A percentile compares a stretch with the other conserved stretches of the same genome.
phyloP scores from a whole-genome alignment of 2,113 vertebrate genomes.

The Coracopsis vasa region DNA sequence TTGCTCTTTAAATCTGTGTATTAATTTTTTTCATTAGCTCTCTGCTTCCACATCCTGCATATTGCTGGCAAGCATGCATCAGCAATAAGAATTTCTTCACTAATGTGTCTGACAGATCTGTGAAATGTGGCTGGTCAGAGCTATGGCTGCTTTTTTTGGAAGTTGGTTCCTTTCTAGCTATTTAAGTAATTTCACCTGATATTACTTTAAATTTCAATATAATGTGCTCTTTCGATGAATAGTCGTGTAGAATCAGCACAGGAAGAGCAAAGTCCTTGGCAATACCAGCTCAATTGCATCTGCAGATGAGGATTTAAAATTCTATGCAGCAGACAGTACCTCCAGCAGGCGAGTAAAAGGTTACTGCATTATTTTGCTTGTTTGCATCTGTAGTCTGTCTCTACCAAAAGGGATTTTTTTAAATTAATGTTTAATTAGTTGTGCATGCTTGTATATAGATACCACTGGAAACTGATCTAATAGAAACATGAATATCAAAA shows the following conservation, averaged over 20 bases:
- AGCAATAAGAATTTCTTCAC: conserved; percentile 56
- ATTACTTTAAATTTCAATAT: conserved; percentile 63
- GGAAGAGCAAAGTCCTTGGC: conserved; percentile 75
- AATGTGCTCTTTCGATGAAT: conserved; percentile 63
- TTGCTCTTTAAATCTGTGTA: conserved; percentile 59
- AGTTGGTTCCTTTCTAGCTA: conserved; percentile 55
- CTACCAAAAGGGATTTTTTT: conserved; percentile 15
- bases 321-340: conserved; percentile 81
- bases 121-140: conserved; percentile 56
- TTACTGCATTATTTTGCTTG: conserved; percentile 80
- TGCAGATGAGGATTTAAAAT: conserved; percentile 83
- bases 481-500: conserved; percentile 68
- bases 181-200: conserved; percentile 67
- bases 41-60: conserved; percentile 45
- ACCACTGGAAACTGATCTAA: conserved; percentile 66
- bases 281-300: conserved; percentile 77
- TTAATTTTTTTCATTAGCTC: conserved; percentile 69
- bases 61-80: conserved; percentile 57
- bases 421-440: conserved; percentile 11
- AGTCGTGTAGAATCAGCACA: conserved; percentile 67
- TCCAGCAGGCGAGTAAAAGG: conserved; percentile 82
- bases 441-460: conserved; percentile 64
- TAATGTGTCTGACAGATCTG: conserved; percentile 29
- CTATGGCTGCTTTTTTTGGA: conserved; percentile 42
- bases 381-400: conserved; percentile 74